Conservation (phyloP, 64 coral and sea anemone genomes). For the Astreopora myriophthalma region DNA sequence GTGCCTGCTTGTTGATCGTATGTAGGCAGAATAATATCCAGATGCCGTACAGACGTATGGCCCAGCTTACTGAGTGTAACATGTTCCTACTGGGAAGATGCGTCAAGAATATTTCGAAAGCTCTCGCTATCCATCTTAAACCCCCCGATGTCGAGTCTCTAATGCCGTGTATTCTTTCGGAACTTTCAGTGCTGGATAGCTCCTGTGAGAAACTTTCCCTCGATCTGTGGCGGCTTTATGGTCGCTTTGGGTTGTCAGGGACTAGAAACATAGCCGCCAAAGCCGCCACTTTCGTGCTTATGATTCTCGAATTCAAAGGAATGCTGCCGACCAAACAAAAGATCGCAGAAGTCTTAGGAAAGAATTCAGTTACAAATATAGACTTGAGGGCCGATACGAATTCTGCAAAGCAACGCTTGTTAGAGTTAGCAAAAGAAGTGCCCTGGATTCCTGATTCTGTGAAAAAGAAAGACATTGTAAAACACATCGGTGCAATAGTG, state of each 20-base stretch:
- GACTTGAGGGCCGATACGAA: not conserved
- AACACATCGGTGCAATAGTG: not conserved
- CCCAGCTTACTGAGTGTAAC: slow-evolving; percentile 3
- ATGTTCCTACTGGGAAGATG: not conserved
- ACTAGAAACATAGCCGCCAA: not conserved
- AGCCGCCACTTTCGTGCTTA: not conserved
- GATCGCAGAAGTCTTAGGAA: slow-evolving; percentile 3
- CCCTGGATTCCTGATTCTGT: slow-evolving; percentile 27
- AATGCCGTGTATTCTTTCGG: not conserved
- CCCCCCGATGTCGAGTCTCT: not conserved
- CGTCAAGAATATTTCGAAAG: not conserved
- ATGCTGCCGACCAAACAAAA: not conserved
- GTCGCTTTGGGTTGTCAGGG: not conserved
- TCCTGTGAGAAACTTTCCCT: not conserved
- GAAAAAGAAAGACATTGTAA: not conserved
- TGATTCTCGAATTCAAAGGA: not conserved
- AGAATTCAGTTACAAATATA: not conserved
- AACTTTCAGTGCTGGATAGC: not conserved
- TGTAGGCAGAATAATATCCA: slow-evolving; percentile 19
- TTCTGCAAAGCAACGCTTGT: not conserved
- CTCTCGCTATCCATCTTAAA: not conserved
- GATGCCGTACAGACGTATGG: slow-evolving; percentile 1
- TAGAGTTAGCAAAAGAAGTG: not conserved
- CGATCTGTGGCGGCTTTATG: not conserved
- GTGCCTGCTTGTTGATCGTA: slow-evolving; percentile 5